Evolutionary conservation across 2,888 invertebrate species (phyloP).

Genomic region (Apamea crenata): DNA sequence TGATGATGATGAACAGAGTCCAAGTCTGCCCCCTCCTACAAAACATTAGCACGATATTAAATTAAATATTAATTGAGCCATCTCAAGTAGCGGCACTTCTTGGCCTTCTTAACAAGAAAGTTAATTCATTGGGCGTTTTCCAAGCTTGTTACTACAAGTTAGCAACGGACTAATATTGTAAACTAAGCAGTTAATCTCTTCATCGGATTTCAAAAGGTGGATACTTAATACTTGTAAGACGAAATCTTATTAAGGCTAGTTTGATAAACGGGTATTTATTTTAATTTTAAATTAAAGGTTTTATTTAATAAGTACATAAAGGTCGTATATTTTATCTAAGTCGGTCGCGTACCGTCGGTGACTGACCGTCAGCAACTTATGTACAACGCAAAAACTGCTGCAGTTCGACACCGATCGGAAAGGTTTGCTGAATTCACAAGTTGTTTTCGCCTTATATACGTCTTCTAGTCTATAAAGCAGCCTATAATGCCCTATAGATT

Average conservation of each 20-base stretch:
- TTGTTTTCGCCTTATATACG: no score
- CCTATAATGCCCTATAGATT: no score
- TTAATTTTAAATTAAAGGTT: conserved; percentile 2
- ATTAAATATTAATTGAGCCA: conserved; percentile 11
- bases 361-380: neutral
- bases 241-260: conserved; percentile 24
- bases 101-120: conserved; percentile 44
- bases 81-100: conserved; percentile 1
- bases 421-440: neutral
- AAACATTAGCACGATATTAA: neutral
- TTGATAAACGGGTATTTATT: conserved; percentile 11
- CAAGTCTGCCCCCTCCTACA: neutral
- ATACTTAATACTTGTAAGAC: conserved; percentile 18
- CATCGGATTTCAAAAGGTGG: conserved; percentile 39
- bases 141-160: conserved; percentile 40
- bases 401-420: neutral
- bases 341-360: no score
- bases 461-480: no score
- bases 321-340: neutral
- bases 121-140: conserved; percentile 28
- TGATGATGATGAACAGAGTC: neutral
- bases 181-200: conserved; percentile 33
- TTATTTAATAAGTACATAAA: neutral
- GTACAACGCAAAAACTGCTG: neutral
- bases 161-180: conserved; percentile 39